Evolutionary conservation across 2,113 vertebrate genomes (phyloP), one percentile per base, ranked within the genome.

Genomic region (Brevimyrus niger): DNA sequence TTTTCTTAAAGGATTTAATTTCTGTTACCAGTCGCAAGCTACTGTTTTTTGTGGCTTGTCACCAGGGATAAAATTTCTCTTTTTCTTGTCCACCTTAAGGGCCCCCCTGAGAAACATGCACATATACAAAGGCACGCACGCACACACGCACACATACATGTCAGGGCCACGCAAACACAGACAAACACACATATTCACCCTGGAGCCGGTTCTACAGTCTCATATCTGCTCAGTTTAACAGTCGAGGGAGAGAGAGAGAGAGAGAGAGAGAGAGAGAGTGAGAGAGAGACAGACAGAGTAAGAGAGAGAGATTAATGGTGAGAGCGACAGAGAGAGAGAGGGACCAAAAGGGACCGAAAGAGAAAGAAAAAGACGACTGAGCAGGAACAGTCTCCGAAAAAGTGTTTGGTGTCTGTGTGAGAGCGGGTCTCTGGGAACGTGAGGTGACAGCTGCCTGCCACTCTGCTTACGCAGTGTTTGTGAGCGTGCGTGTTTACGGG

Each of bases 21-120:
- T 76, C 15, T 76, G 69, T 76, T 76, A 38, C 73, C 73, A 42
- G 31, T 69, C 31, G n/a, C 61, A 35, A 38, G 15, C 69, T 76
- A 17, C 11, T 46, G 13, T 9, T 85, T n/a, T n/a, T 46, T 46
- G 19, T n/a, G 13, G 83, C 44, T 47, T 27, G 83, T 86, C 82
- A 11, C 46, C 31, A n/a, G 82, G 23, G 82, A 85, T 47, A 23
- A 47, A 85, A 61, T 69, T 44, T 65, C 93, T 92, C 91, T 92
- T 88, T 93, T 7, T 92, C 90, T 95, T 96, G 94, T 96, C 96
- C 96, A 96, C 96, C 96, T 96, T 95, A 95, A 96, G 96, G 95
- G 93, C 92, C 95, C 96, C 95, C 95, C 94, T 95, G 95, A 96
- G 95, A 42, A 80, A 80, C 73, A 38, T 4, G 10, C 69, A 76